phyloP scores from a whole-genome alignment of 2,113 vertebrate species.

The Ophthalmolycus amberensis region DNA sequence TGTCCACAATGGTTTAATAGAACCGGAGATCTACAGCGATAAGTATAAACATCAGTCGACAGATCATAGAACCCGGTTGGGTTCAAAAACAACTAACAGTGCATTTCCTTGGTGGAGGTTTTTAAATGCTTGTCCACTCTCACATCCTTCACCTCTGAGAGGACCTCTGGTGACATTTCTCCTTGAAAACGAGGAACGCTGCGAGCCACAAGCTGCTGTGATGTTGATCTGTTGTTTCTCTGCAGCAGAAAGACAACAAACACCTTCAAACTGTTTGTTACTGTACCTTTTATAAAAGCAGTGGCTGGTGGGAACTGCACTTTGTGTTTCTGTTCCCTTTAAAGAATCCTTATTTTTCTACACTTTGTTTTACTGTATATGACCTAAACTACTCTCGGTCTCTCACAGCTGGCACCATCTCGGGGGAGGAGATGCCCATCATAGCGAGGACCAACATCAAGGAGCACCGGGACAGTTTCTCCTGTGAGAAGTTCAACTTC shows the following conservation, averaged over 20 bases:
- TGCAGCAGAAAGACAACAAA: too few species aligned
- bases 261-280: too few species aligned
- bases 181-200: too few species aligned
- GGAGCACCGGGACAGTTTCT: constrained; percentile 95
- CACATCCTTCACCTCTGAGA: too few species aligned
- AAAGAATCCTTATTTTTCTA: neutral
- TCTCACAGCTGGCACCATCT: constrained; percentile 91
- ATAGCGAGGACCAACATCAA: constrained; percentile 92
- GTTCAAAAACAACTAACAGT: too few species aligned
- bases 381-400: neutral
- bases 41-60: too few species aligned
- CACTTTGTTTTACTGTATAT: neutral
- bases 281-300: too few species aligned
- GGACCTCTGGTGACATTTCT: too few species aligned
- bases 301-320: neutral
- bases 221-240: too few species aligned
- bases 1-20: neutral
- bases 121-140: too few species aligned
- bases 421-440: constrained; percentile 95
- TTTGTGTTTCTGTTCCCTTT: too few species aligned
- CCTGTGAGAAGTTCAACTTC: constrained; percentile 96
- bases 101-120: neutral
- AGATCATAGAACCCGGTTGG: neutral
- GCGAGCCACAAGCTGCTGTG: too few species aligned
- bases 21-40: neutral